A percentile compares a stretch with the other conserved stretches of the same genome.
These are phyloP conservation scores for Cololabis saira DNA, from an alignment of 2,113 vertebrate species.

Conservation along the genomic window DNA sequence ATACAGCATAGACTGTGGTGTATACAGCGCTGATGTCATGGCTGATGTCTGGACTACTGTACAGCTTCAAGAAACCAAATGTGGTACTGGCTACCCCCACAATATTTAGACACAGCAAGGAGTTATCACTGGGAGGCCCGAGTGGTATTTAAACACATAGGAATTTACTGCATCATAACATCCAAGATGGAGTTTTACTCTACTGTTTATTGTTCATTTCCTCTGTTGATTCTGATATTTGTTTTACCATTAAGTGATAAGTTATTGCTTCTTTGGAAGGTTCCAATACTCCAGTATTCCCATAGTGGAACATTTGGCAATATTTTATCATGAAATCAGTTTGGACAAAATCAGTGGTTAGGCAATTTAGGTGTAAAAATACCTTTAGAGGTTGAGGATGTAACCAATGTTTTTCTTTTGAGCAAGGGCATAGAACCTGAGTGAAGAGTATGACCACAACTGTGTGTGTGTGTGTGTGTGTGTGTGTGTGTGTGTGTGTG, in stretches of 20 bases:
- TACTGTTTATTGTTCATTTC: not conserved
- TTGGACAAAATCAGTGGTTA: not conserved
- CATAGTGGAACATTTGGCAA: not conserved
- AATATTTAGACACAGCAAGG: slow-evolving; percentile 57
- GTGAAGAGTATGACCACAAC: slow-evolving; percentile 32
- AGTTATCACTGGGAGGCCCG: slow-evolving; percentile 41
- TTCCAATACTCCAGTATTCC: not conserved
- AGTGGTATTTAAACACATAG: slow-evolving; percentile 55
- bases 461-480: slow-evolving; percentile 9
- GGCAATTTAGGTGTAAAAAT: slow-evolving; percentile 8
- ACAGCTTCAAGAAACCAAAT: slow-evolving; percentile 41
- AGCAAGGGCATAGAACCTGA: slow-evolving; percentile 29
- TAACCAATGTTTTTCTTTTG: slow-evolving; percentile 16
- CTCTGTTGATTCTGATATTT: not conserved
- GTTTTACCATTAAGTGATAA: not conserved
- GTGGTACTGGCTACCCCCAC: slow-evolving; percentile 16
- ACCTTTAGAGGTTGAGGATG: slow-evolving; percentile 12
- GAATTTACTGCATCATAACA: slow-evolving; percentile 29
- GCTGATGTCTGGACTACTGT: slow-evolving; percentile 65
- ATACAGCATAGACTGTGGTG: slow-evolving; percentile 52
- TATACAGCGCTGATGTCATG: slow-evolving; percentile 63
- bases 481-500: too few relatives aligned
- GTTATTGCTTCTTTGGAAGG: too few relatives aligned
- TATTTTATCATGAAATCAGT: not conserved
- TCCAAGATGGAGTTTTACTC: slow-evolving; percentile 22